Conservation (phyloP, 2,113 vertebrate genomes). For the Tyto alba region DNA sequence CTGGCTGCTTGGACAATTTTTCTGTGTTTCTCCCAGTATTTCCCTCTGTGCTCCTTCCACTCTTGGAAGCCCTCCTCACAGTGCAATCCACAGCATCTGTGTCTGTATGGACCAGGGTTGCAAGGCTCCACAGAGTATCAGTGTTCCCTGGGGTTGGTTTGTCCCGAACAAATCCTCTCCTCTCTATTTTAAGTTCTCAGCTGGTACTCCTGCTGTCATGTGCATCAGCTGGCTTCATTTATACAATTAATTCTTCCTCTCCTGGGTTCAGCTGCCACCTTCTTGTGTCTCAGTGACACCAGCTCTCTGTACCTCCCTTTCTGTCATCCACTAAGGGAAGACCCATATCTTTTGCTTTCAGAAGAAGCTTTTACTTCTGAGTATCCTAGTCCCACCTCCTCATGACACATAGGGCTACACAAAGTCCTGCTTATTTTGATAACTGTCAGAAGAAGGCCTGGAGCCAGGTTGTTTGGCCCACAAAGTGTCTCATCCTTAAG, state of each 20-base stretch:
- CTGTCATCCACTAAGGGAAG: background rate
- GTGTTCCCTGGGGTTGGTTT: background rate
- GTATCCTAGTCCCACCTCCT: background rate
- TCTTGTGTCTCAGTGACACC: background rate
- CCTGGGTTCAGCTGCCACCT: background rate
- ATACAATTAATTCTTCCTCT: background rate
- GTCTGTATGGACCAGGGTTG: background rate
- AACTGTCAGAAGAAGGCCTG: background rate
- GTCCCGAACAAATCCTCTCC: background rate
- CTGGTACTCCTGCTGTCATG: background rate
- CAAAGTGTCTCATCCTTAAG: background rate
- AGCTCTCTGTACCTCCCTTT: background rate
- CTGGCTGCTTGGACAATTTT: no score
- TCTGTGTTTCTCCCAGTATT: no score
- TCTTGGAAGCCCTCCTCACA: background rate
- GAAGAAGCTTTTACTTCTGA: background rate
- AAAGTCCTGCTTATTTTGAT: background rate
- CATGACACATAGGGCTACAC: background rate
- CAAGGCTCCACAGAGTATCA: background rate
- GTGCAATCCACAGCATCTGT: background rate
- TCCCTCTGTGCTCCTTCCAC: no score
- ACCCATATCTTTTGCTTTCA: background rate
- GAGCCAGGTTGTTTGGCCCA: background rate
- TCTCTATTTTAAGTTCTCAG: background rate
- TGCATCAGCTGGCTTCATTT: background rate